A percentile compares a stretch with the other conserved stretches of the same genome.
Conservation (phyloP, 2,113 vertebrate species). For the Hirundichthys speculiger region DNA sequence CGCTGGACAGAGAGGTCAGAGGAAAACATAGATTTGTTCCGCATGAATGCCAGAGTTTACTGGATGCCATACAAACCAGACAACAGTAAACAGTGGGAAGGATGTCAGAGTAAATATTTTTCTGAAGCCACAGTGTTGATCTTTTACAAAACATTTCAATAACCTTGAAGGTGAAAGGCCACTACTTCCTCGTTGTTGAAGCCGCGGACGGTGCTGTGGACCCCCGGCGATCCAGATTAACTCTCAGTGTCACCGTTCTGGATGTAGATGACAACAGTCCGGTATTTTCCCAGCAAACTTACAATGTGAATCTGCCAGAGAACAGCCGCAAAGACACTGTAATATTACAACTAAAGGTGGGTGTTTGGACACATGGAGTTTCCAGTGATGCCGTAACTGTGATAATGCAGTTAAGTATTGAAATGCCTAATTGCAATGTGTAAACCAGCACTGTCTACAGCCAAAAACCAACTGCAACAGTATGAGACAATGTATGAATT, state of each 20-base stretch:
- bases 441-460: too few relatives aligned
- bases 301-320: constrained; percentile 86
- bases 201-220: constrained; percentile 89
- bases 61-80: background rate
- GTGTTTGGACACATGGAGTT: background rate
- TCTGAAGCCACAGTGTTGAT: background rate
- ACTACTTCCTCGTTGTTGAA: constrained; percentile 89
- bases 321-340: constrained; percentile 86
- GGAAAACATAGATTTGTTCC: constrained; percentile 3
- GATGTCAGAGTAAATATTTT: background rate
- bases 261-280: constrained; percentile 98
- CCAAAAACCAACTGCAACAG: too few relatives aligned
- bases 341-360: constrained; percentile 88
- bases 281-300: constrained; percentile 87
- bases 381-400: background rate
- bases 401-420: background rate
- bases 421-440: too few relatives aligned
- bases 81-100: background rate
- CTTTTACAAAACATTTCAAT: background rate
- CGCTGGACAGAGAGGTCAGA: constrained; percentile 89
- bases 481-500: too few relatives aligned
- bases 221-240: constrained; percentile 85
- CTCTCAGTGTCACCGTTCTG: constrained; percentile 86
- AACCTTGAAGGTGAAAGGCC: constrained; percentile 69
- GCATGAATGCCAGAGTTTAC: background rate